Evolutionary conservation across 2,888 invertebrate genomes (phyloP).

Genomic region (Hartigia nigra): DNA sequence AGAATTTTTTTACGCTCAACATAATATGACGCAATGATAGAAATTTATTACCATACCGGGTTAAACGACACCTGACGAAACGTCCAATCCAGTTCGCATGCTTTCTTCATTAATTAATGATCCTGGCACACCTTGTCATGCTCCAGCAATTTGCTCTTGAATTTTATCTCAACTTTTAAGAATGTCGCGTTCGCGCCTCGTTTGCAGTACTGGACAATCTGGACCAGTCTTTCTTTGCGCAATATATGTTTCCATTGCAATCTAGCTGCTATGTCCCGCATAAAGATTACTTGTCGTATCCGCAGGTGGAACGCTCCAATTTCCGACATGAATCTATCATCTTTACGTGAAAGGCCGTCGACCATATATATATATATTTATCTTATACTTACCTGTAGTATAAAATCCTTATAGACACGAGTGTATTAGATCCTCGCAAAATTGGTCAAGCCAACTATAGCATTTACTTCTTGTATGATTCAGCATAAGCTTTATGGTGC

Average conservation of each 20-base stretch:
- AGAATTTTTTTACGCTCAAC: neutral
- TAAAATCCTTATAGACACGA: neutral
- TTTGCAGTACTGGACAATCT: neutral
- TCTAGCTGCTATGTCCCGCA: neutral
- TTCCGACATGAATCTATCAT: neutral
- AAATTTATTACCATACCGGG: neutral
- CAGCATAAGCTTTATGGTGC: neutral
- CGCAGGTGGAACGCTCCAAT: neutral
- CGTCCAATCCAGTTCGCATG: neutral
- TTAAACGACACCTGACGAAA: neutral
- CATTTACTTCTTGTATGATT: neutral
- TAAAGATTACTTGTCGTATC: neutral
- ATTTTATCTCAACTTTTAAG: neutral
- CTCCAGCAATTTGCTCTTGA: neutral
- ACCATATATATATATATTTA: neutral
- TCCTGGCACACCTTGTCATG: neutral
- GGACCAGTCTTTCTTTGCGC: conserved; percentile 1
- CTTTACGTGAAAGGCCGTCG: neutral
- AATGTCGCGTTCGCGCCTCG: neutral
- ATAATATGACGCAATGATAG: neutral
- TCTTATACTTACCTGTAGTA: neutral
- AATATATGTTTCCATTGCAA: neutral
- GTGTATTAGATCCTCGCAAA: neutral
- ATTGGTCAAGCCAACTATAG: neutral
- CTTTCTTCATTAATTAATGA: neutral